These are phyloP conservation scores for Saccostrea echinata DNA, from an alignment of 1,140 invertebrate species.

Conservation along the genomic window DNA sequence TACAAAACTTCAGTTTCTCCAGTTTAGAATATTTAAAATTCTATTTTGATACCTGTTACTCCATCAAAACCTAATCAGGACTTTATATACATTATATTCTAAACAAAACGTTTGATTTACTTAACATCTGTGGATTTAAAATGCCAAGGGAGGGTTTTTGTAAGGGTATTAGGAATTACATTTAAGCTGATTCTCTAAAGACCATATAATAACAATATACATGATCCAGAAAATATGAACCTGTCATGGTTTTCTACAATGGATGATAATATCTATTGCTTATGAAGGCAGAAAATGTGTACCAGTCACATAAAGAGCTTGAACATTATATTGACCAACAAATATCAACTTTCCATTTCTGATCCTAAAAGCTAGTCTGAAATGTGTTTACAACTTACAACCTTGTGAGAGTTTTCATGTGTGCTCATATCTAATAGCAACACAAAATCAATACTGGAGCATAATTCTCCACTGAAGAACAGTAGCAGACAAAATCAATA, in stretches of 20 bases:
- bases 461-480: not conserved
- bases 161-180: conserved; percentile 11
- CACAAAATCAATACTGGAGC: conserved; percentile 27
- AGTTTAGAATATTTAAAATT: too few relatives aligned
- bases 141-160: not conserved
- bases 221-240: conserved; percentile 6
- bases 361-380: not conserved
- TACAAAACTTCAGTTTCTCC: too few relatives aligned
- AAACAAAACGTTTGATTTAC: not conserved
- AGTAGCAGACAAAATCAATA: conserved; percentile 31
- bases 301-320: not conserved
- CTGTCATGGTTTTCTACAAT: not conserved
- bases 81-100: not conserved
- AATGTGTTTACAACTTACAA: not conserved
- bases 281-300: not conserved
- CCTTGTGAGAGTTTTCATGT: not conserved
- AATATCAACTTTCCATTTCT: not conserved
- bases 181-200: not conserved
- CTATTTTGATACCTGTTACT: not conserved
- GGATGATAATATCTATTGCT: not conserved
- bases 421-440: conserved; percentile 30
- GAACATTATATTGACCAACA: not conserved
- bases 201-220: conserved; percentile 16
- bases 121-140: not conserved
- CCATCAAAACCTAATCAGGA: not conserved